Evolutionary conservation across 2,888 invertebrate species (phyloP).

Genomic region (Drosophila anceps): DNA sequence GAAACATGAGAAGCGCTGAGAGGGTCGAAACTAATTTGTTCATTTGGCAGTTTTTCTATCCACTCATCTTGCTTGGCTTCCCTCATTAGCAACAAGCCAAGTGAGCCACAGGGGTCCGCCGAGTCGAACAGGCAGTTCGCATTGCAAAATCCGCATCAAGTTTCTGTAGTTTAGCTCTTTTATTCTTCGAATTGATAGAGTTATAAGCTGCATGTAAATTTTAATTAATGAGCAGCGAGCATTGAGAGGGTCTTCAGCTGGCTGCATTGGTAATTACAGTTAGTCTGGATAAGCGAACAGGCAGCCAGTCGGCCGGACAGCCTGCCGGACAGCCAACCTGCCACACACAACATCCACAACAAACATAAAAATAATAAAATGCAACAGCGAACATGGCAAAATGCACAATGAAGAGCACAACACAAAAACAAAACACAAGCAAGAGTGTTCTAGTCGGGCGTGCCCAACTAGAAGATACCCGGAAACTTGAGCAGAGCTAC

Average conservation of each 20-base stretch:
- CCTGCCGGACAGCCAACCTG: not conserved
- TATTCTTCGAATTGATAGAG: not conserved
- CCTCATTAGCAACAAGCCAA: not conserved
- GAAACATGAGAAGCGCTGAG: slow-evolving; percentile 3
- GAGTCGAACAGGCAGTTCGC: not conserved
- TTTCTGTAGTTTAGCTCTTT: not conserved
- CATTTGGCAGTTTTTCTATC: not conserved
- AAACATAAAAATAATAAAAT: slow-evolving; percentile 15
- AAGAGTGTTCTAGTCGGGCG: not conserved
- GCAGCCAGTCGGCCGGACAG: not conserved
- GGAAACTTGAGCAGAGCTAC: not conserved
- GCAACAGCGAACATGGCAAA: slow-evolving; percentile 17
- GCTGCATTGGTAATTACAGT: slow-evolving; percentile 37
- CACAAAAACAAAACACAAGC: not conserved
- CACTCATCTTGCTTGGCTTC: not conserved
- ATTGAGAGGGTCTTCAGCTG: slow-evolving; percentile 1
- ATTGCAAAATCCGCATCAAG: not conserved
- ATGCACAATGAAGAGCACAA: slow-evolving; percentile 30
- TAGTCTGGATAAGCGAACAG: slow-evolving; percentile 2
- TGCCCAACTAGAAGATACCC: not conserved
- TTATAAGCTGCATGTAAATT: slow-evolving; percentile 42
- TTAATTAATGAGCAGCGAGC: slow-evolving; percentile 45
- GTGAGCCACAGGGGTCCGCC: not conserved
- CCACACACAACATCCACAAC: not conserved
- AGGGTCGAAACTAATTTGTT: not conserved